phyloP scores from a whole-genome alignment of 2,888 invertebrate species.

The Teleogryllus oceanicus region DNA sequence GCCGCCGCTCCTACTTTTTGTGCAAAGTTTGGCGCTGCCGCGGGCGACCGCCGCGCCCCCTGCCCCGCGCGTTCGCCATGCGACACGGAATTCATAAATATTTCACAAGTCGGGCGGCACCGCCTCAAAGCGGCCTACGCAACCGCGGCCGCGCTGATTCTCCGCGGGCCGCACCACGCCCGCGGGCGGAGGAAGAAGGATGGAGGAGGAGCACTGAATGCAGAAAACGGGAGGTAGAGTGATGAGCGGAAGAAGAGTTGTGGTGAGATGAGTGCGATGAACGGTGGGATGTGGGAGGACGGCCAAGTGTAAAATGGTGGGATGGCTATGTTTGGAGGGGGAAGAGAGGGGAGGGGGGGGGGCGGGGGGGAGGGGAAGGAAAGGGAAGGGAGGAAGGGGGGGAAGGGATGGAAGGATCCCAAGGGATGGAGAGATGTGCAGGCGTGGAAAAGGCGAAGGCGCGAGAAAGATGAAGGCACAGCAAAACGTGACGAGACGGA shows the following conservation, averaged over 20 bases:
- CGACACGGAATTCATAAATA: constrained; percentile 9
- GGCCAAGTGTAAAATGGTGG: not conserved
- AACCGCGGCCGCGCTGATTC: constrained; percentile 2
- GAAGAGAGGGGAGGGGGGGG: too few species aligned
- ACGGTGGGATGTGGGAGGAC: not conserved
- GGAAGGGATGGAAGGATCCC: too few species aligned
- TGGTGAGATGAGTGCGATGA: too few species aligned
- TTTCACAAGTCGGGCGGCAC: constrained; percentile 18
- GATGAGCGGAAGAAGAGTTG: too few species aligned
- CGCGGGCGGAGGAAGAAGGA: not conserved
- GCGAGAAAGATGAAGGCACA: too few species aligned
- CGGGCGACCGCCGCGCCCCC: constrained; percentile 3
- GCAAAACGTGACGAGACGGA: too few species aligned
- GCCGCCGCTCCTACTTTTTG: not conserved
- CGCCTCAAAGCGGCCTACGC: not conserved
- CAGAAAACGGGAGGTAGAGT: not conserved
- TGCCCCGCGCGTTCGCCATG: not conserved
- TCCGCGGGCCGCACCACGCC: not conserved
- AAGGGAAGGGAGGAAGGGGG: too few species aligned
- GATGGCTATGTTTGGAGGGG: not conserved
- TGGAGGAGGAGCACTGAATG: not conserved
- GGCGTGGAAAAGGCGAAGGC: too few species aligned
- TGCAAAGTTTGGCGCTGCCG: constrained; percentile 18
- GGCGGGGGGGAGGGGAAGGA: too few species aligned
- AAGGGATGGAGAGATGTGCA: too few species aligned